A percentile compares a stretch with the other conserved stretches of the same genome.
These are phyloP conservation scores for Cheiracanthium punctorium DNA, from an alignment of 2,888 invertebrate genomes.

Conservation along the genomic window DNA sequence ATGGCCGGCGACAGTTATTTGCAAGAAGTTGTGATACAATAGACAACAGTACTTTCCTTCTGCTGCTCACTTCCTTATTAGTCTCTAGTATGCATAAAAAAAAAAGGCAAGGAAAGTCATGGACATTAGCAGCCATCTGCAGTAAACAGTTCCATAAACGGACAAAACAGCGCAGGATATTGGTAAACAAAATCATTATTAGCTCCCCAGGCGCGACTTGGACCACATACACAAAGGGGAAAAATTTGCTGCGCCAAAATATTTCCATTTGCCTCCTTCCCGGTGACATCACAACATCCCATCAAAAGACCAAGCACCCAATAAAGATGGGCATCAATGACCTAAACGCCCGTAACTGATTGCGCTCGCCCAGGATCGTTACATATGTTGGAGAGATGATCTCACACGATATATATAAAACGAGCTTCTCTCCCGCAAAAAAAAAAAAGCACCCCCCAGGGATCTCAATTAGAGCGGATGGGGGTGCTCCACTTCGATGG, in stretches of 20 bases:
- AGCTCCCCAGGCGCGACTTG: not conserved
- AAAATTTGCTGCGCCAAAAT: not conserved
- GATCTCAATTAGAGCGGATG: slow-evolving; percentile 36
- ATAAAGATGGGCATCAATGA: not conserved
- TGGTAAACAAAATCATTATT: slow-evolving; percentile 11
- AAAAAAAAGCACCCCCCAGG: slow-evolving; percentile 38
- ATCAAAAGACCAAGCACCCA: not conserved
- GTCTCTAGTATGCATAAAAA: no score
- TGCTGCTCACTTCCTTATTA: no score
- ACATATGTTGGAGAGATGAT: slow-evolving; percentile 13
- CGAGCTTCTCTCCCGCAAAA: slow-evolving; percentile 4
- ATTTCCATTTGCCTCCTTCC: not conserved
- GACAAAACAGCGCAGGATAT: not conserved
- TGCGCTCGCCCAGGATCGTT: not conserved
- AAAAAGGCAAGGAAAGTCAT: no score
- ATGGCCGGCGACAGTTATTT: no score
- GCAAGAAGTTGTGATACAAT: no score
- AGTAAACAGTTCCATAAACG: not conserved
- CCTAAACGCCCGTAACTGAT: slow-evolving; percentile 20
- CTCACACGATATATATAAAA: slow-evolving; percentile 6
- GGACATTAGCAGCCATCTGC: no score
- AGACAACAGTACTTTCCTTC: no score
- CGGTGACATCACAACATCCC: not conserved
- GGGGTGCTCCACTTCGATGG: not conserved
- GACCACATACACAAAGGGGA: not conserved